phyloP scores from a whole-genome alignment of 1,140 invertebrate genomes.

The Fragariocoptes setiger region DNA sequence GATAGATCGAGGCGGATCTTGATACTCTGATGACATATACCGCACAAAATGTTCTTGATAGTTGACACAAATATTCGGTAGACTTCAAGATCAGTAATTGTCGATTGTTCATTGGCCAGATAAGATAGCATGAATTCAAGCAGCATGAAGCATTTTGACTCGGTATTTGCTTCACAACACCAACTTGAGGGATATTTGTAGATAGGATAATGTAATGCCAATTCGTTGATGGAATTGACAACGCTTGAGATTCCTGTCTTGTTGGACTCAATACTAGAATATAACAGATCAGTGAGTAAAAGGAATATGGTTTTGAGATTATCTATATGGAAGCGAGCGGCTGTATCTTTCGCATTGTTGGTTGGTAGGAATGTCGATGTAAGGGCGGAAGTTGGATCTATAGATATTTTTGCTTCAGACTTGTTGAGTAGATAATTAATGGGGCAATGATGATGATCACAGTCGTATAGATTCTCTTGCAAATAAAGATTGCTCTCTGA shows the following conservation, averaged over 20 bases:
- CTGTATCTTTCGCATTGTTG: neutral
- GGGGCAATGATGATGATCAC: too few species aligned
- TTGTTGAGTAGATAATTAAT: neutral
- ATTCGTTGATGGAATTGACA: neutral
- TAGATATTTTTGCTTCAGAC: neutral
- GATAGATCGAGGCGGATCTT: neutral
- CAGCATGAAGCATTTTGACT: neutral
- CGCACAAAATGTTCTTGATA: slow-evolving; percentile 29
- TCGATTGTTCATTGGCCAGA: slow-evolving; percentile 23
- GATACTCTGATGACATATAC: slow-evolving; percentile 14
- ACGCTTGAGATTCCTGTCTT: neutral
- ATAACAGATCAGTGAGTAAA: neutral
- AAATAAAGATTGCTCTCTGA: neutral
- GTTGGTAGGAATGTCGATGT: neutral
- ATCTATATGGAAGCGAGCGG: too few species aligned
- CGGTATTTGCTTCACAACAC: neutral
- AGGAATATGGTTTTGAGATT: neutral
- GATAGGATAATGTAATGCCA: neutral
- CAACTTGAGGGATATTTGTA: slow-evolving; percentile 1
- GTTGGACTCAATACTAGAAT: neutral
- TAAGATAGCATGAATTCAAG: slow-evolving; percentile 16
- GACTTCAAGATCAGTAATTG: slow-evolving; percentile 27
- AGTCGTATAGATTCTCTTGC: neutral
- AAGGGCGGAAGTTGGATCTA: neutral
- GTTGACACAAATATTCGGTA: slow-evolving; percentile 28